phyloP scores from a whole-genome alignment of 2,113 vertebrate genomes.

The Syrrhaptes paradoxus region DNA sequence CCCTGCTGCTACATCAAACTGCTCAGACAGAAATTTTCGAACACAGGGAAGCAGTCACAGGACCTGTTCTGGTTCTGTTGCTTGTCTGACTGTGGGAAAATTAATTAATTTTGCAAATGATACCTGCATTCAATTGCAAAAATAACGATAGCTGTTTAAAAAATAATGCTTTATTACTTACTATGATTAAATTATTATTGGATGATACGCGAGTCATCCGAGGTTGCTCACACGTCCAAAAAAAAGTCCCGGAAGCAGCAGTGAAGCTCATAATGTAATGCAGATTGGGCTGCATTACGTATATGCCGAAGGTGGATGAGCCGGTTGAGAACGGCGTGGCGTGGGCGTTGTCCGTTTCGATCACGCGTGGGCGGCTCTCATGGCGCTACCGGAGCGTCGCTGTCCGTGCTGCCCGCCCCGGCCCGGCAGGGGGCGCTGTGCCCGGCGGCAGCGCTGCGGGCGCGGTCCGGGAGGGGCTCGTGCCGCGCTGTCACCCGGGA shows the following conservation, averaged over 20 bases:
- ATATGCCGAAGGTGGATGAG: neutral
- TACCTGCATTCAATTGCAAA: neutral
- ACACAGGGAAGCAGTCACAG: neutral
- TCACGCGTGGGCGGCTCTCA: neutral
- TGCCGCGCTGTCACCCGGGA: no score
- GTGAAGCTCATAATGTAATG: neutral
- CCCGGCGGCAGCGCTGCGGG: no score
- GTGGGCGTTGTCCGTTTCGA: rapidly evolving
- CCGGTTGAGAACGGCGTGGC: neutral
- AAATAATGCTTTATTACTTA: neutral
- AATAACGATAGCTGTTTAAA: neutral
- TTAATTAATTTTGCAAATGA: neutral
- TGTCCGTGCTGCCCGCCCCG: no score
- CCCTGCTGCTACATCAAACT: rapidly evolving
- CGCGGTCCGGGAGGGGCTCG: no score
- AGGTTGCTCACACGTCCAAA: rapidly evolving
- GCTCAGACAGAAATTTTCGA: rapidly evolving
- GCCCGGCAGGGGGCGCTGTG: conserved; percentile 33
- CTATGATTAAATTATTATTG: rapidly evolving
- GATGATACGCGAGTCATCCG: rapidly evolving
- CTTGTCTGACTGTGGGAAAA: neutral
- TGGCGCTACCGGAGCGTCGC: neutral
- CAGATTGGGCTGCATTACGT: neutral
- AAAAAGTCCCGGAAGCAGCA: neutral
- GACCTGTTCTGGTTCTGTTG: neutral